Evolutionary conservation across 2,113 vertebrate genomes (phyloP).

Genomic region (Corvus cornix): DNA sequence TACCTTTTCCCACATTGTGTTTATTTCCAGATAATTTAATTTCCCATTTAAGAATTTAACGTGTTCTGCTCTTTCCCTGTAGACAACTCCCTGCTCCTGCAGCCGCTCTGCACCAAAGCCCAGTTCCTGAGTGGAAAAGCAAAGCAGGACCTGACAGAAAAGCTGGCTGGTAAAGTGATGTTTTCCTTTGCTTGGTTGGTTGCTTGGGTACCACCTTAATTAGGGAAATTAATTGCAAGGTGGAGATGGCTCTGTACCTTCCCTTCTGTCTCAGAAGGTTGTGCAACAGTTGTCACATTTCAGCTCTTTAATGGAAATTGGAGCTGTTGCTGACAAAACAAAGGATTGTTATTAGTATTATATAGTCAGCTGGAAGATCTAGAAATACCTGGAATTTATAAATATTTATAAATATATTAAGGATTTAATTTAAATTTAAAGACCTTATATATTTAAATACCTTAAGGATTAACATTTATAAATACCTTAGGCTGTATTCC

Average conservation of each 20-base stretch:
- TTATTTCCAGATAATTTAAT: not conserved
- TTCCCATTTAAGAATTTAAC: not conserved
- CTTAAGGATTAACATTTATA: not conserved
- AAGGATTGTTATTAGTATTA: not conserved
- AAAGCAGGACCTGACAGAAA: slow-evolving; percentile 91
- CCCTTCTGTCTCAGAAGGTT: not conserved
- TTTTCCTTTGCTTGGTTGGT: not conserved
- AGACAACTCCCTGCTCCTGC: slow-evolving; percentile 90
- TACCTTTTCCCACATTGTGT: not conserved
- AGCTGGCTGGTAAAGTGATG: slow-evolving; percentile 84
- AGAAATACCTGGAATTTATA: not conserved
- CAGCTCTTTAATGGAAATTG: not conserved
- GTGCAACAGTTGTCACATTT: not conserved
- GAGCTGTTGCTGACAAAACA: not conserved
- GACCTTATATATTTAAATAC: not conserved
- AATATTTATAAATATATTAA: not conserved
- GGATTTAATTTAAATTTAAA: not conserved
- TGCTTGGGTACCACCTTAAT: not conserved
- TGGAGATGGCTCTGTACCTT: not conserved
- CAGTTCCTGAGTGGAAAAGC: slow-evolving; percentile 92
- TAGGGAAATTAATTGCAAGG: not conserved
- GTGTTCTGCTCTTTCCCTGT: slow-evolving; percentile 30
- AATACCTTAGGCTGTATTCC: not conserved
- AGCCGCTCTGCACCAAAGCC: slow-evolving; percentile 92
- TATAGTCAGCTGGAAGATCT: not conserved